Evolutionary conservation across 2,113 vertebrate species (phyloP), one percentile per base, ranked within the genome.

Genomic region (Channa argus): DNA sequence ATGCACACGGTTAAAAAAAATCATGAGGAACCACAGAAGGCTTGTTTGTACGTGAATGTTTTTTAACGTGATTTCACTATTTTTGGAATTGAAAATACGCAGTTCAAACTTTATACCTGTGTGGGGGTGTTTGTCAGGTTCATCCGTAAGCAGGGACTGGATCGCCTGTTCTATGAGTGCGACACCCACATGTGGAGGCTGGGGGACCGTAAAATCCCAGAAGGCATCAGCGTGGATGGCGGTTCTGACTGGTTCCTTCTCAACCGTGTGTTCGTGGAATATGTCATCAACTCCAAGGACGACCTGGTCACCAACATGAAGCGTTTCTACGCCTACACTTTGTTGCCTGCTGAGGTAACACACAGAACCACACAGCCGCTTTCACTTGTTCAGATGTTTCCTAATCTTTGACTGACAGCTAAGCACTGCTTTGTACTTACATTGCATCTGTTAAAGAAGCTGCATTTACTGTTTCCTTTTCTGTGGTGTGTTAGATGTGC

Each of bases 181-280:
- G 98, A 99, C 5, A 97, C 97, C 0, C 98, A 99, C 93, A 99
- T 99, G 98, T 99, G 98, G 98, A 95, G 98, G 60, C 94, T 99
- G 36, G 98, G 98, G 0, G 98, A 99, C 88, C 92, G 98, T 50
- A 95, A 94, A 82, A 99, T 99, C 89, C 98, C 98, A 0, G 97
- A 99, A 49, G 97, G 97, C 82, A 96, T 99, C 5, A 88, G 96
- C 0, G 97, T 99, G 0, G 98, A 99, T 0, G 98, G 98, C 0
- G 98, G 98, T 0, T 99, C 98, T 0, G 98, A 99, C 67, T 99
- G 98, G 98, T 99, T 99, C 86, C 95, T 99, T 52, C 94, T 99
- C 3, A 99, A 98, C 88, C 95, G 96, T 65, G 93, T 95, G 86
- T 99, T 99, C 73, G 95, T 99, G 71, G 97, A 99, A 47, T 99